Conservation (phyloP, 2,888 invertebrate species). For the Conomelus anceps region DNA sequence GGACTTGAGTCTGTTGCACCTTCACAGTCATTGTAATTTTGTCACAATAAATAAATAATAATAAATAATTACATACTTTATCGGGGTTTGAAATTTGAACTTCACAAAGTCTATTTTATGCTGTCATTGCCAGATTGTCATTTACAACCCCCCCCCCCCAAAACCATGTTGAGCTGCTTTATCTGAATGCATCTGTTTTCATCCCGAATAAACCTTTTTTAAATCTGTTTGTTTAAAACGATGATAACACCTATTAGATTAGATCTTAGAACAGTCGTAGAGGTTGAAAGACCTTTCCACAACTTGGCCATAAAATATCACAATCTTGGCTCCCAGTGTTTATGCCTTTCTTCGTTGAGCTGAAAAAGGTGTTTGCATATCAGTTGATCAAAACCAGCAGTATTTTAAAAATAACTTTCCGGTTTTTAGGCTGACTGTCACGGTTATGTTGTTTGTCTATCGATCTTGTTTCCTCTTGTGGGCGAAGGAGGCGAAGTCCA, state of each 20-base stretch:
- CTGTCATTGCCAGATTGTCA: too few species aligned
- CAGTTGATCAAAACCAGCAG: background rate
- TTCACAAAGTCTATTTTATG: too few species aligned
- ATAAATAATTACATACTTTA: too few species aligned
- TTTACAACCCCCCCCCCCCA: too few species aligned
- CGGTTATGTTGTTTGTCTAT: background rate
- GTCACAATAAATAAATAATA: too few species aligned
- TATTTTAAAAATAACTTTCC: background rate
- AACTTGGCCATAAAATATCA: background rate
- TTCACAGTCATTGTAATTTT: too few species aligned
- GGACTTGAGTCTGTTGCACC: too few species aligned
- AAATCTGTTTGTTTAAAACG: background rate
- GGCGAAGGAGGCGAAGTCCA: background rate
- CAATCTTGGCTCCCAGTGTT: background rate
- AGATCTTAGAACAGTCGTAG: background rate
- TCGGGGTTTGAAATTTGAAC: too few species aligned
- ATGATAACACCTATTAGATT: background rate
- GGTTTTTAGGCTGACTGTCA: background rate
- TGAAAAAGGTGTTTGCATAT: background rate
- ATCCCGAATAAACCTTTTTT: background rate
- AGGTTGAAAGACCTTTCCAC: background rate
- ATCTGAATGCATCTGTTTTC: background rate
- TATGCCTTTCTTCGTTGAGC: background rate
- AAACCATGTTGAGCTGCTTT: too few species aligned
- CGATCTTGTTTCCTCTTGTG: background rate